Evolutionary conservation across 2,888 invertebrate species (phyloP), one percentile per base, ranked within the genome.

Genomic region (Lithophane leautieri): DNA sequence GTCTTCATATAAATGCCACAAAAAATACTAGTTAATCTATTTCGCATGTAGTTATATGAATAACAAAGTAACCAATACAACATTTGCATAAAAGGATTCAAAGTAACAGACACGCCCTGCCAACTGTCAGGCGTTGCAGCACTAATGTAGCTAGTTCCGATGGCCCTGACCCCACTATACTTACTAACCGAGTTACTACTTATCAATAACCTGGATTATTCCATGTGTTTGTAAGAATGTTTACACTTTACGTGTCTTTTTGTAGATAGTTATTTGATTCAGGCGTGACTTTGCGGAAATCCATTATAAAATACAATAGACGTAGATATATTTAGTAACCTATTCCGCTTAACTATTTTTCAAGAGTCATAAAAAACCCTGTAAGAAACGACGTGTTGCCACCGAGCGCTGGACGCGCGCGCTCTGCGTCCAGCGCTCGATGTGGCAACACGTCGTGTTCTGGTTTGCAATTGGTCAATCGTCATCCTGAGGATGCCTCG

Each of bases 111-210:
- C 71, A 40, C 66, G 58, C 47, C 69, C 67, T n/a, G 47, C 3
- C 28, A 19, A 58, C 63, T 56, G 50, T 61, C 62, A 6, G 62
- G 50, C 66, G 61, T 9, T 42, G 44, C 50, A 22, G 3, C 44
- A 65, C 73, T 79, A 78, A 80, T 70, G 76, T 76, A 25, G 56
- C 42, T 42, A 78, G 70, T 83, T 86, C 83, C 86, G 79, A 73
- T 68, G 70, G 78, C 84, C 86, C 75, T 86, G 86, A 86, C 81
- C 81, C 34, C 60, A 28, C 76, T 40, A 7, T 25, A 42, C 67
- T 71, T 54, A 70, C 79, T 73, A 1, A 50, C 73, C 11, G 22
- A 52, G n/a, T 60, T 65, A 28, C 63, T 54, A 73, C 40, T 69
- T 83, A 79, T 76, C 79, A 70, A 82, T 79, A 82, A 60, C 75